Evolutionary conservation across 1,140 invertebrate species (phyloP).

Genomic region (Aporrectodea caliginosa): DNA sequence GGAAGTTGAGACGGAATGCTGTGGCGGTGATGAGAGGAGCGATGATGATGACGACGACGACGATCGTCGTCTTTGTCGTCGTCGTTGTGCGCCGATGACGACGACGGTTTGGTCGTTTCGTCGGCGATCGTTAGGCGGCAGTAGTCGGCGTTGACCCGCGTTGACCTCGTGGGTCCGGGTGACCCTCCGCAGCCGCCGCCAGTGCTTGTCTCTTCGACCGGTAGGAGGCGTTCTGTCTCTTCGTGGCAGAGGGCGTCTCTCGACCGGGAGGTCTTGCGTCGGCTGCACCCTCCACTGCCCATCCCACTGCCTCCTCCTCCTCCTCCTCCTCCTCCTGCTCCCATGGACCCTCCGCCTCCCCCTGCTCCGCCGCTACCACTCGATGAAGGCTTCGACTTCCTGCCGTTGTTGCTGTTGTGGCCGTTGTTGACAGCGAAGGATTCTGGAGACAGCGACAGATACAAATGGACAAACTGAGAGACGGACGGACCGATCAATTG

Average conservation of each 20-base stretch:
- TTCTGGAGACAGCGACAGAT: too few species aligned
- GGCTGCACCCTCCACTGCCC: too few species aligned
- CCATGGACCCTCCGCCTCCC: too few species aligned
- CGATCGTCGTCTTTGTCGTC: background rate
- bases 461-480: too few species aligned
- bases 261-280: background rate
- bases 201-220: background rate
- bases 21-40: background rate
- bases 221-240: background rate
- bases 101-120: background rate
- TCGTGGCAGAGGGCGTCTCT: background rate
- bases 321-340: too few species aligned
- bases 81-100: too few species aligned
- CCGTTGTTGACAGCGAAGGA: too few species aligned
- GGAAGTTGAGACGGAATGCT: background rate
- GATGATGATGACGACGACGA: background rate
- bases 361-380: too few species aligned
- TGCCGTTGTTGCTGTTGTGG: too few species aligned
- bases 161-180: background rate
- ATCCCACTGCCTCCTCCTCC: too few species aligned
- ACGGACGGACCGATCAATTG: too few species aligned
- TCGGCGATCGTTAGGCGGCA: background rate
- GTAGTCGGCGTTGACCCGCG: background rate
- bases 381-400: too few species aligned
- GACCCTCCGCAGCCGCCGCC: background rate